phyloP scores from a whole-genome alignment of 2,888 invertebrate species.

The Syrista parreyssii region DNA sequence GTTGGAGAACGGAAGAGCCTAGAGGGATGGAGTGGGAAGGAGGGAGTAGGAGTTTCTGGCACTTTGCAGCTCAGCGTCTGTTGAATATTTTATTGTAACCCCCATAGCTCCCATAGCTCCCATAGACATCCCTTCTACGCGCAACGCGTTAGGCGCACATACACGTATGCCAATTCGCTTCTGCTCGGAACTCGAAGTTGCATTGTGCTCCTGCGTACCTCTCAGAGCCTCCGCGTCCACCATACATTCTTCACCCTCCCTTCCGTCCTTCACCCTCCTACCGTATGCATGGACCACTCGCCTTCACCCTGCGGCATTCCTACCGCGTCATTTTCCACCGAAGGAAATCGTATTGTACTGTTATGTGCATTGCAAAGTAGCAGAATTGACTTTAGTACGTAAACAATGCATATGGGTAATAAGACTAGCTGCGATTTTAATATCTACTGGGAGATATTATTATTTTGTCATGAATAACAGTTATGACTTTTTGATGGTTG shows the following conservation, averaged over 20 bases:
- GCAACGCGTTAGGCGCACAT: not conserved
- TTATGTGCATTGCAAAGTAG: not conserved
- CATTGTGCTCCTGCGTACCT: not conserved
- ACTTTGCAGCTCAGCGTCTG: slow-evolving; percentile 55
- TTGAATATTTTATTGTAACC: slow-evolving; percentile 53
- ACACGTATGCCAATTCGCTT: not conserved
- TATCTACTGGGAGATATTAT: too few species aligned
- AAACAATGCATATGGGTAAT: not conserved
- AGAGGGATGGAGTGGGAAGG: slow-evolving; percentile 13
- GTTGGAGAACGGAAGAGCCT: not conserved
- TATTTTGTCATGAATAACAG: too few species aligned
- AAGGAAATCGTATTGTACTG: not conserved
- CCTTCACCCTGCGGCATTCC: not conserved
- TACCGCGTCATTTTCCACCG: not conserved
- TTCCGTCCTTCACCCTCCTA: not conserved
- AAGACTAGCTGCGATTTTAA: not conserved
- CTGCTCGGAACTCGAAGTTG: not conserved
- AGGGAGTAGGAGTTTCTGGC: slow-evolving; percentile 51
- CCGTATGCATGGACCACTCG: slow-evolving; percentile 8
- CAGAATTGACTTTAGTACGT: not conserved
- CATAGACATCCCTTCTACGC: not conserved
- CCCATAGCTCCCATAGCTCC: slow-evolving; percentile 6
- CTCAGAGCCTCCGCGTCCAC: not conserved
- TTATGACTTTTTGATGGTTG: too few species aligned
- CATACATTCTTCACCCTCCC: not conserved